Evolutionary conservation across 2,888 invertebrate species (phyloP).

Genomic region (Tenthredo notha): DNA sequence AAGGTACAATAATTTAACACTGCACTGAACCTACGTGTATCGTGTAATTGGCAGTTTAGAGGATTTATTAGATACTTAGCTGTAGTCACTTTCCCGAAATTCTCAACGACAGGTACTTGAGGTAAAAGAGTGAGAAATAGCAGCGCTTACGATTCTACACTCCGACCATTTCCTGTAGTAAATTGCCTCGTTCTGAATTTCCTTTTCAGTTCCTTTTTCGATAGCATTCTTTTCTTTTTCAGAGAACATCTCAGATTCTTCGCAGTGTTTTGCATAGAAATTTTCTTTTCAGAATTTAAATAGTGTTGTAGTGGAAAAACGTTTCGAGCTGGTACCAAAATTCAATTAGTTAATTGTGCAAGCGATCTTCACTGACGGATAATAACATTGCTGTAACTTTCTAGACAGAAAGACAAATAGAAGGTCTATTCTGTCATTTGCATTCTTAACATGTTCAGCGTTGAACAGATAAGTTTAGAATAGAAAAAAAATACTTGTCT

Average conservation of each 20-base stretch:
- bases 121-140: conserved; percentile 27
- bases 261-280: neutral
- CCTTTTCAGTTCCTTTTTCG: neutral
- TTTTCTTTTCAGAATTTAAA: neutral
- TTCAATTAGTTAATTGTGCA: neutral
- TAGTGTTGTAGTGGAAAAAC: neutral
- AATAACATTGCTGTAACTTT: neutral
- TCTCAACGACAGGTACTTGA: neutral
- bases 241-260: conserved; percentile 2
- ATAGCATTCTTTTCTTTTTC: neutral
- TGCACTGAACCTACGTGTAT: neutral
- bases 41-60: neutral
- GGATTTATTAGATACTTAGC: neutral
- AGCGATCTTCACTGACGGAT: neutral
- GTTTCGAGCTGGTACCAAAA: neutral
- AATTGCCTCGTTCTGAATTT: conserved; percentile 18
- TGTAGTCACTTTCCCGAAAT: neutral
- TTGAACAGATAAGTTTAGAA: neutral
- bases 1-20: neutral
- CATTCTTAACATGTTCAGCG: neutral
- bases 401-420: neutral
- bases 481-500: neutral
- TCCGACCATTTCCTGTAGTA: conserved; percentile 19
- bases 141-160: neutral
- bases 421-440: neutral